These are phyloP conservation scores for Charaxes varanes DNA, from an alignment of 1,140 invertebrate species.

Conservation along the genomic window DNA sequence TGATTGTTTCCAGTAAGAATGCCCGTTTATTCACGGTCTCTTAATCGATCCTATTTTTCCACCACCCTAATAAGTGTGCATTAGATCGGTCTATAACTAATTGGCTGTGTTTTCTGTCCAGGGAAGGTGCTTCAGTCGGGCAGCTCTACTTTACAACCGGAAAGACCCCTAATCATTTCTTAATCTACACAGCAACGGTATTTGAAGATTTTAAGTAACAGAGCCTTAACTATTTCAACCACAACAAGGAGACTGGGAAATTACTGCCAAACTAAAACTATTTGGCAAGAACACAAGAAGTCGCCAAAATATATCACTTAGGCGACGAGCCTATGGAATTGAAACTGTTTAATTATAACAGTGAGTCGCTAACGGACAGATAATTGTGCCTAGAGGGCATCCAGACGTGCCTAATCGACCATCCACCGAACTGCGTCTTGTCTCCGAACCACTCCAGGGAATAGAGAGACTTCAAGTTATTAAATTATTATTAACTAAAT, in stretches of 20 bases:
- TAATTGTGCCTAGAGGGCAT: constrained; percentile 15
- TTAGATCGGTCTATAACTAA: too few species aligned
- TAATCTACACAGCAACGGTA: too few species aligned
- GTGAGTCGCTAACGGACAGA: constrained; percentile 11
- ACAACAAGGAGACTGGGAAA: not conserved
- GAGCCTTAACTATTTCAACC: not conserved
- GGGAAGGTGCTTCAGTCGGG: too few species aligned
- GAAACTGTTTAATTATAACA: constrained; percentile 13
- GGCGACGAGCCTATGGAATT: constrained; percentile 7
- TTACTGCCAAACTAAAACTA: constrained; percentile 7
- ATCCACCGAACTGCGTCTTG: constrained; percentile 2
- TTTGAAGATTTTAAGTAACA: too few species aligned
- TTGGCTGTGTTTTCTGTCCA: too few species aligned
- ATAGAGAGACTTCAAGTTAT: not conserved
- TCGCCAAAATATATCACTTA: constrained; percentile 3
- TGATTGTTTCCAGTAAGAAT: too few species aligned
- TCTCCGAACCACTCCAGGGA: constrained; percentile 1
- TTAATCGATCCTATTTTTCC: too few species aligned
- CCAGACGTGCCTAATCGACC: constrained; percentile 20
- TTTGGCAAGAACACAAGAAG: constrained; percentile 4
- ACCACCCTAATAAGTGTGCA: too few species aligned
- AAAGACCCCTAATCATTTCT: too few species aligned
- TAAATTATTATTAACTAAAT: constrained; percentile 4
- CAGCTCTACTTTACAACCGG: too few species aligned
- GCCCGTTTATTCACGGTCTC: too few species aligned